Conservation (phyloP, 2,113 vertebrate species). For the Hippocampus barbouri region DNA sequence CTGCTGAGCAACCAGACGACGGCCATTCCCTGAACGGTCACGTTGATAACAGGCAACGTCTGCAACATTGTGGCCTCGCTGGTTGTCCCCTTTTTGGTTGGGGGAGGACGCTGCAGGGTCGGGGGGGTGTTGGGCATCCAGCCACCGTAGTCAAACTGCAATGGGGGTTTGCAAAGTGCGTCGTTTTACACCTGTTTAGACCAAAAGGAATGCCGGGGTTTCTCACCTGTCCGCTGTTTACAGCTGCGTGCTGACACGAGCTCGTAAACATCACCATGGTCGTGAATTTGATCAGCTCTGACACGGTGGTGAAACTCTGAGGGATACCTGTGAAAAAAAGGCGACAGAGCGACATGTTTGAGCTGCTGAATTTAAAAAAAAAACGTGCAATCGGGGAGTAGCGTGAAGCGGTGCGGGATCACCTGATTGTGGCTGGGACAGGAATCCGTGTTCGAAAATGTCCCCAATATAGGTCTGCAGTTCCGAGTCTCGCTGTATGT, state of each 20-base stretch:
- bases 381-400: not conserved
- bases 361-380: not conserved
- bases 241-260: conserved; percentile 38
- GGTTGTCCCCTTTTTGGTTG: conserved; percentile 47
- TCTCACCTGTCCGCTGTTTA: conserved; percentile 46
- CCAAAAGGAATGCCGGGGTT: not conserved
- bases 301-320: conserved; percentile 17
- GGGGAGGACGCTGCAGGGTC: conserved; percentile 51
- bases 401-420: not conserved
- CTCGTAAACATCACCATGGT: conserved; percentile 52
- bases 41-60: conserved; percentile 35
- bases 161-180: not conserved
- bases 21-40: conserved; percentile 36
- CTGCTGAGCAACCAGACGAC: conserved; percentile 49
- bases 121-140: conserved; percentile 62
- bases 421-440: conserved; percentile 64
- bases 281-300: conserved; percentile 42
- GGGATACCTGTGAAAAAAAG: conserved; percentile 50
- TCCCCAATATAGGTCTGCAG: conserved; percentile 77
- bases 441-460: conserved; percentile 75
- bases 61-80: conserved; percentile 34
- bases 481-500: conserved; percentile 66
- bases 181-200: not conserved
- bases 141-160: conserved; percentile 56
- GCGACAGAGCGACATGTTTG: not conserved